Conservation (phyloP, 2,888 invertebrate genomes). For the Eupithecia subfuscata region DNA sequence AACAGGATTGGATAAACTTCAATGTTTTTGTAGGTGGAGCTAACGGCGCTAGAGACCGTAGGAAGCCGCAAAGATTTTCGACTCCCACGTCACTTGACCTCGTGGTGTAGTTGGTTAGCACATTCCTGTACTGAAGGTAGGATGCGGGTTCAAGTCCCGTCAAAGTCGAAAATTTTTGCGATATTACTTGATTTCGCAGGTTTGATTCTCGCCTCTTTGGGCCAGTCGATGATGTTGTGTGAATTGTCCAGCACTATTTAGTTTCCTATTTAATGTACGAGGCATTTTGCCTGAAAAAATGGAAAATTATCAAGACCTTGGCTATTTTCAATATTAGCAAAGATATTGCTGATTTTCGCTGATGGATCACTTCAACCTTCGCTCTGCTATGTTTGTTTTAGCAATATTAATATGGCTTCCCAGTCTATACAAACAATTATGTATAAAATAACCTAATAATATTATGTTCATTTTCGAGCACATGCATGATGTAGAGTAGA, state of each 20-base stretch:
- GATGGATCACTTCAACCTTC: slow-evolving; percentile 34
- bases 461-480: not conserved
- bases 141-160: too few relatives aligned
- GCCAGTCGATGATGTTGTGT: too few relatives aligned
- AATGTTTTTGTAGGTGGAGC: too few relatives aligned
- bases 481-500: not conserved
- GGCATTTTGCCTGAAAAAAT: not conserved
- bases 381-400: slow-evolving; percentile 38
- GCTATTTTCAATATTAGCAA: slow-evolving; percentile 24
- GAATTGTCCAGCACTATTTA: not conserved
- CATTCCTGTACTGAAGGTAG: too few relatives aligned
- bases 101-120: too few relatives aligned
- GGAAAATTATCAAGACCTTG: not conserved
- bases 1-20: too few relatives aligned
- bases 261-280: not conserved
- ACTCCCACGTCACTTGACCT: too few relatives aligned
- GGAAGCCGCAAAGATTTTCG: too few relatives aligned
- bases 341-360: slow-evolving; percentile 34
- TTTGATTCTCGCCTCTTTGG: too few relatives aligned
- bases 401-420: slow-evolving; percentile 34
- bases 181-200: too few relatives aligned
- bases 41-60: too few relatives aligned
- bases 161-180: too few relatives aligned
- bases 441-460: not conserved
- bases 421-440: slow-evolving; percentile 28